phyloP scores from a whole-genome alignment of 1,140 invertebrate species.

The Neodiprion fabricii region DNA sequence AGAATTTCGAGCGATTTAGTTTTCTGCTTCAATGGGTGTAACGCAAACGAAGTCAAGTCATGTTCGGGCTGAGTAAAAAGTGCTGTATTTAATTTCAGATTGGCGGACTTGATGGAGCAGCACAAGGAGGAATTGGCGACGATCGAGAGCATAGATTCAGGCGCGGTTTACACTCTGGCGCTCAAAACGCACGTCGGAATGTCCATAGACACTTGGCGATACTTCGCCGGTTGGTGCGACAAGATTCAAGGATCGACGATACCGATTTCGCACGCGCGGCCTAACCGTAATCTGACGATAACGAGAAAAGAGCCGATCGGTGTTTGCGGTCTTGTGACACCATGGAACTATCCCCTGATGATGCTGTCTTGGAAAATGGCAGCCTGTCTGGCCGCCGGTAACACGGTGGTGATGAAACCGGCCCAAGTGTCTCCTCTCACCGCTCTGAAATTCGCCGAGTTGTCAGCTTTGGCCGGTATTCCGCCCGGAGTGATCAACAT shows the following conservation, averaged over 20 bases:
- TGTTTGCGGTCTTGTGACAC: constrained; percentile 94
- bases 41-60: neutral
- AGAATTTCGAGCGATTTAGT: too few species aligned
- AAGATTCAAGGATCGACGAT: constrained; percentile 94
- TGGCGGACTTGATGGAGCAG: constrained; percentile 93
- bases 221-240: constrained; percentile 94
- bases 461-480: constrained; percentile 85
- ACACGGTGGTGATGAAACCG: constrained; percentile 92
- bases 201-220: constrained; percentile 92
- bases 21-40: neutral
- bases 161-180: constrained; percentile 94
- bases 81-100: constrained; percentile 57
- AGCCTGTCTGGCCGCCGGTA: constrained; percentile 93
- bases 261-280: constrained; percentile 86
- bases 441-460: constrained; percentile 92
- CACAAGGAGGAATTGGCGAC: constrained; percentile 95
- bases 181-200: constrained; percentile 94
- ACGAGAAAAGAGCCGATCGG: constrained; percentile 90
- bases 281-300: constrained; percentile 87
- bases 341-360: constrained; percentile 98
- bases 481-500: constrained; percentile 96
- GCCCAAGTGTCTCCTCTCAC: constrained; percentile 92
- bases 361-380: constrained; percentile 99
- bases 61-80: neutral
- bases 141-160: constrained; percentile 90